Evolutionary conservation across 2,797 vertebrate genomes (phyloP).

Genomic region (Pangasius djambal): DNA sequence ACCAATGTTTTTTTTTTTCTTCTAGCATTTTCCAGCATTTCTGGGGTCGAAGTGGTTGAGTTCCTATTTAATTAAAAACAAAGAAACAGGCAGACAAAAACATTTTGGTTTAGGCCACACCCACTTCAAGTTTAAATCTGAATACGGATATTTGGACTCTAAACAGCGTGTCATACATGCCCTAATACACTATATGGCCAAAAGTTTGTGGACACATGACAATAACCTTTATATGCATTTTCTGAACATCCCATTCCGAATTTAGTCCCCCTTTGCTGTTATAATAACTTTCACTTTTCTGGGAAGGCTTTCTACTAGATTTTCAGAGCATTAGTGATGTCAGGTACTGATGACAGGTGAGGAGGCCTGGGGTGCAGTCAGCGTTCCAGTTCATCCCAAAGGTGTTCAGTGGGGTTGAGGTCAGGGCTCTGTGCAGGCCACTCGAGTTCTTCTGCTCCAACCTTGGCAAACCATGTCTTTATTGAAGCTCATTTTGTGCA

Average conservation of each 20-base stretch:
- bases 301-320: not conserved
- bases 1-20: not conserved
- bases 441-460: not conserved
- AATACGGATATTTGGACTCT: not conserved
- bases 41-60: not conserved
- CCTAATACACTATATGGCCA: not conserved
- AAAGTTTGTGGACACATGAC: not conserved
- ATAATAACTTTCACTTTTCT: not conserved
- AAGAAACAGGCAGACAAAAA: not conserved
- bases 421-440: not conserved
- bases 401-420: not conserved
- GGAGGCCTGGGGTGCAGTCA: not conserved
- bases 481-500: not conserved
- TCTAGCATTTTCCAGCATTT: not conserved
- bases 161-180: not conserved
- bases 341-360: not conserved
- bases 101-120: not conserved
- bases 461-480: not conserved
- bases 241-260: too few relatives aligned
- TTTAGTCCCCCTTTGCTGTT: not conserved
- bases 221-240: not conserved
- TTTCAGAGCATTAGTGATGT: not conserved
- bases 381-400: not conserved
- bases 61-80: not conserved
- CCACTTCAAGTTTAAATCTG: not conserved